These are phyloP conservation scores for Scartelaos histophorus DNA, from an alignment of 2,113 vertebrate genomes.

Conservation along the genomic window DNA sequence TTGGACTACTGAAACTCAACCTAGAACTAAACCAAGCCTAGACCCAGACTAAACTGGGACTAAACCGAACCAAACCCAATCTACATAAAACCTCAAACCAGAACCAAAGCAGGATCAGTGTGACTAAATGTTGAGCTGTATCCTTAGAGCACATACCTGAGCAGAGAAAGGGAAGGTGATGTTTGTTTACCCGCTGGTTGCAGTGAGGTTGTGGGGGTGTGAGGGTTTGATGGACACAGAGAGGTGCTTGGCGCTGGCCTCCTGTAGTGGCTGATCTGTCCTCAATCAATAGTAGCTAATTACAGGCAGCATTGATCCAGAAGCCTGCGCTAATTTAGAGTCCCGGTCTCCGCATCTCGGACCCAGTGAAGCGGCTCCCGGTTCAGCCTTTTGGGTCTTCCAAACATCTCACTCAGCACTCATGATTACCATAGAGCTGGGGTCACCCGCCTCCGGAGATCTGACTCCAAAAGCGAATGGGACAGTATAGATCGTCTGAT, in stretches of 20 bases:
- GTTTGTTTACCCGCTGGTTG: too few species aligned
- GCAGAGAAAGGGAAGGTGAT: slow-evolving; percentile 54
- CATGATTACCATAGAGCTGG: slow-evolving; percentile 69
- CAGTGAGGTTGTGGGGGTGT: slow-evolving; percentile 25
- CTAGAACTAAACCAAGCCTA: too few species aligned
- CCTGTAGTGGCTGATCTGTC: slow-evolving; percentile 74
- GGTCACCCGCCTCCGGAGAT: slow-evolving; percentile 42
- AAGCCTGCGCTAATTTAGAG: slow-evolving; percentile 74
- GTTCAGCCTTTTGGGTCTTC: slow-evolving; percentile 57
- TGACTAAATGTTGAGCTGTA: too few species aligned
- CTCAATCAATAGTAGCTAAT: slow-evolving; percentile 80
- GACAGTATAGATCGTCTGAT: slow-evolving; percentile 41
- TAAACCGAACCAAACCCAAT: too few species aligned
- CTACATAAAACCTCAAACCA: too few species aligned
- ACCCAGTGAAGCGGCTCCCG: slow-evolving; percentile 64
- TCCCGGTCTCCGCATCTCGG: slow-evolving; percentile 48
- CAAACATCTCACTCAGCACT: slow-evolving; percentile 73
- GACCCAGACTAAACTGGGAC: too few species aligned
- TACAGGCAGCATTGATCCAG: slow-evolving; percentile 77
- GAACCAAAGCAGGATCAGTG: too few species aligned
- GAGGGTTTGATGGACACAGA: slow-evolving; percentile 68
- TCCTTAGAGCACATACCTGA: slow-evolving; percentile 64
- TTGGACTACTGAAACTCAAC: too few species aligned
- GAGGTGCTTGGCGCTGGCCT: slow-evolving; percentile 71
- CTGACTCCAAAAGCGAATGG: slow-evolving; percentile 23